These are phyloP conservation scores for Podotricha telesiphe DNA, from an alignment of 2,888 invertebrate genomes.

Conservation along the genomic window DNA sequence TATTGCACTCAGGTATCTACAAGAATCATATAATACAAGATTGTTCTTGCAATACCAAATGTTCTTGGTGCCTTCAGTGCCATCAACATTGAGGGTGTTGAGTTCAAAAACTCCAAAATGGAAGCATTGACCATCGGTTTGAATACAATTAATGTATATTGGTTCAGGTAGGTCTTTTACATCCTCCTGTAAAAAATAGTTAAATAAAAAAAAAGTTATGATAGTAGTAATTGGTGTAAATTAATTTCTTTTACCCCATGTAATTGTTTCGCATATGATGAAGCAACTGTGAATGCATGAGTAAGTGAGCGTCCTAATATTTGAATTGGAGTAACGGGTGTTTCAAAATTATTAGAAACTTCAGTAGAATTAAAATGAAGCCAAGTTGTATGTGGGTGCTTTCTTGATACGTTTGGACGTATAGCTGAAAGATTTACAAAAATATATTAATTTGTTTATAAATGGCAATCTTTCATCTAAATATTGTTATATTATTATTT, in stretches of 20 bases:
- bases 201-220: conserved; percentile 28
- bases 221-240: conserved; percentile 41
- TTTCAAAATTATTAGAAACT: conserved; percentile 87
- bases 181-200: conserved; percentile 75
- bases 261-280: conserved; percentile 88
- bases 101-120: conserved; percentile 93
- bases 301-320: conserved; percentile 87
- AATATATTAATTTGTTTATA: too few species aligned
- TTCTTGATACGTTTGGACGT: conserved; percentile 65
- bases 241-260: conserved; percentile 84
- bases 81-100: conserved; percentile 88
- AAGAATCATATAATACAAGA: conserved; percentile 86
- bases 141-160: conserved; percentile 91
- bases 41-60: conserved; percentile 89
- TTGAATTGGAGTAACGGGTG: conserved; percentile 86
- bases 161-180: conserved; percentile 88
- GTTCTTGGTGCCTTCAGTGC: conserved; percentile 86
- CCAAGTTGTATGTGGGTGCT: conserved; percentile 90
- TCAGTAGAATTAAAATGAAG: conserved; percentile 86
- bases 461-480: too few species aligned
- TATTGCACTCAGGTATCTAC: conserved; percentile 85
- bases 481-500: too few species aligned
- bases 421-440: conserved; percentile 80
- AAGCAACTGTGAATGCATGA: conserved; percentile 90
- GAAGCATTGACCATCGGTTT: conserved; percentile 89